These are phyloP conservation scores for Antrozous pallidus DNA, from an alignment of 2,797 vertebrate genomes.

Conservation along the genomic window DNA sequence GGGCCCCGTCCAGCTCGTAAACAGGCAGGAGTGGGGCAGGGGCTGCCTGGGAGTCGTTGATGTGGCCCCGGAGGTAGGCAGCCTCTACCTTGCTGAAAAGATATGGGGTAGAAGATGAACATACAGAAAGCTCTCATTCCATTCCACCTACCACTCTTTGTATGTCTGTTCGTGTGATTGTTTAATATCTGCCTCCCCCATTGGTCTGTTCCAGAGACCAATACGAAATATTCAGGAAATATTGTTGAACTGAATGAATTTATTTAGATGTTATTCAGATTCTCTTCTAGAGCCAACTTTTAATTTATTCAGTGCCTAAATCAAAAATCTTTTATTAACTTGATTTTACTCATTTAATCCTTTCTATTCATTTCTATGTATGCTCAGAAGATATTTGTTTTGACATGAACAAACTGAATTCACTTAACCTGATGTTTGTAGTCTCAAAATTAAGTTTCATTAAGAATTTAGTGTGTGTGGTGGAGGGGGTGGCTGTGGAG, in stretches of 20 bases:
- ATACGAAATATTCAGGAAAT: neutral
- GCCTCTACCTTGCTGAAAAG: conserved; percentile 90
- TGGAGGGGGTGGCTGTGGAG: neutral
- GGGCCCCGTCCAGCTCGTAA: conserved; percentile 84
- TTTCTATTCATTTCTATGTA: conserved; percentile 31
- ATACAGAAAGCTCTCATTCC: neutral
- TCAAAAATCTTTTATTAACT: neutral
- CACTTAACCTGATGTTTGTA: conserved; percentile 26
- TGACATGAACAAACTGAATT: conserved; percentile 1
- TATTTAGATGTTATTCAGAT: conserved; percentile 11
- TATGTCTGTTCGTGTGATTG: neutral
- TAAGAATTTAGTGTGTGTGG: neutral
- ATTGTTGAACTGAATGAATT: neutral
- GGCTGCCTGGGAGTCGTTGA: conserved; percentile 89
- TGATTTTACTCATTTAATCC: neutral
- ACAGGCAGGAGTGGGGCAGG: conserved; percentile 83
- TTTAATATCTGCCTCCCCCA: neutral
- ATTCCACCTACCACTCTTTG: neutral
- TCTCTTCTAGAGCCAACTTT: conserved; percentile 8
- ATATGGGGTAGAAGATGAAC: neutral
- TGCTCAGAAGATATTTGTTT: conserved; percentile 3
- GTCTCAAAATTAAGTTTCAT: conserved; percentile 3
- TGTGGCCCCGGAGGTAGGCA: conserved; percentile 88
- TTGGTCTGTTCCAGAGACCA: neutral
- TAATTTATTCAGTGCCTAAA: conserved; percentile 28